Evolutionary conservation across 2,113 vertebrate genomes (phyloP).

Genomic region (Leuciscus idus): DNA sequence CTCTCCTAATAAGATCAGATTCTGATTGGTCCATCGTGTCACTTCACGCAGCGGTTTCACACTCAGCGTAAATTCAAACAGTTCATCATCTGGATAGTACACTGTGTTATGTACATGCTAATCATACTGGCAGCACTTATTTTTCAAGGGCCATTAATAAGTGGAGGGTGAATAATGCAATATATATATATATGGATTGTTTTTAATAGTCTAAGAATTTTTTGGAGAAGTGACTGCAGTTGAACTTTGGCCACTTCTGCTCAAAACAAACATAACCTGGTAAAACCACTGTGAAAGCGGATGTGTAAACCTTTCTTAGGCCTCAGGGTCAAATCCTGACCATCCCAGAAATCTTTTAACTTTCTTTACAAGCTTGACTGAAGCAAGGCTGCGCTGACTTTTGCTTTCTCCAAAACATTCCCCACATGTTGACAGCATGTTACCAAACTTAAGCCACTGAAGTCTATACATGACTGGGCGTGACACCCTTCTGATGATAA

Average conservation of each 20-base stretch:
- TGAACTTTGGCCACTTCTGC: neutral
- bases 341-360: neutral
- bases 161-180: neutral
- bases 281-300: neutral
- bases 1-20: neutral
- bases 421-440: neutral
- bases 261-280: constrained; percentile 9
- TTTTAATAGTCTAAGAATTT: neutral
- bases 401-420: constrained; percentile 17
- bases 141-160: neutral
- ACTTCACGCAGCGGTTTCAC: neutral
- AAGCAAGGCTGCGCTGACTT: neutral
- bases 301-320: neutral
- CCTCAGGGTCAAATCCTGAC: neutral
- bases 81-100: neutral
- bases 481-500: constrained; percentile 36
- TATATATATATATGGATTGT: neutral
- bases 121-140: neutral
- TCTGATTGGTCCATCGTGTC: neutral
- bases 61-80: neutral
- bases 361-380: constrained; percentile 15
- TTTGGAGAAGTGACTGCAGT: neutral
- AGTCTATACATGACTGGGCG: constrained; percentile 41
- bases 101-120: neutral
- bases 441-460: constrained; percentile 16